Evolutionary conservation across 2,888 invertebrate species (phyloP).

Genomic region (Myathropa florea): DNA sequence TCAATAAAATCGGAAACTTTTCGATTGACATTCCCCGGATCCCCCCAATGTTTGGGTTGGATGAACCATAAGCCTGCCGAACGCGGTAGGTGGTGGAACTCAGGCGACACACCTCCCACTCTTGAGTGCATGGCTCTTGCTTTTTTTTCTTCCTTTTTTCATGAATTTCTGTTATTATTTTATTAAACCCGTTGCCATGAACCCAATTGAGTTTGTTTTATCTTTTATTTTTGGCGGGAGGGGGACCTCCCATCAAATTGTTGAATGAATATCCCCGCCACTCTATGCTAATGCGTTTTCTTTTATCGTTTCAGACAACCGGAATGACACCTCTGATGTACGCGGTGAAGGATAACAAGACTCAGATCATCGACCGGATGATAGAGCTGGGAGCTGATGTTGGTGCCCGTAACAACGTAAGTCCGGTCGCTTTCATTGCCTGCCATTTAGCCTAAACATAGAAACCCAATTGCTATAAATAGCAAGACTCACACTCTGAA

Average conservation of each 20-base stretch:
- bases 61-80: slow-evolving; percentile 19
- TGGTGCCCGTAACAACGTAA: slow-evolving; percentile 94
- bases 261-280: slow-evolving; percentile 61
- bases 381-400: slow-evolving; percentile 96
- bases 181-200: slow-evolving; percentile 68
- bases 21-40: slow-evolving; percentile 42
- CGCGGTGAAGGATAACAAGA: slow-evolving; percentile 96
- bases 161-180: slow-evolving; percentile 50
- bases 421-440: slow-evolving; percentile 81
- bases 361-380: slow-evolving; percentile 93
- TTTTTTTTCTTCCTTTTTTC: slow-evolving; percentile 7
- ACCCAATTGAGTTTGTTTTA: slow-evolving; percentile 43
- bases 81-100: background rate
- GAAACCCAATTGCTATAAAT: slow-evolving; percentile 48
- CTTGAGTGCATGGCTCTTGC: slow-evolving; percentile 23
- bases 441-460: slow-evolving; percentile 49
- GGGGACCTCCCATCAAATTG: slow-evolving; percentile 44
- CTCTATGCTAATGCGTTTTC: slow-evolving; percentile 10
- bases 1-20: slow-evolving; percentile 67
- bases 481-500: slow-evolving; percentile 29
- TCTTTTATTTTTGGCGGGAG: slow-evolving; percentile 7
- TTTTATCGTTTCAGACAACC: slow-evolving; percentile 86
- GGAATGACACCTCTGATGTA: slow-evolving; percentile 98
- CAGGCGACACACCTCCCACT: slow-evolving; percentile 35
- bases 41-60: slow-evolving; percentile 46